Conservation (phyloP, 2,888 invertebrate species). For the Schizotus pectinicornis region DNA sequence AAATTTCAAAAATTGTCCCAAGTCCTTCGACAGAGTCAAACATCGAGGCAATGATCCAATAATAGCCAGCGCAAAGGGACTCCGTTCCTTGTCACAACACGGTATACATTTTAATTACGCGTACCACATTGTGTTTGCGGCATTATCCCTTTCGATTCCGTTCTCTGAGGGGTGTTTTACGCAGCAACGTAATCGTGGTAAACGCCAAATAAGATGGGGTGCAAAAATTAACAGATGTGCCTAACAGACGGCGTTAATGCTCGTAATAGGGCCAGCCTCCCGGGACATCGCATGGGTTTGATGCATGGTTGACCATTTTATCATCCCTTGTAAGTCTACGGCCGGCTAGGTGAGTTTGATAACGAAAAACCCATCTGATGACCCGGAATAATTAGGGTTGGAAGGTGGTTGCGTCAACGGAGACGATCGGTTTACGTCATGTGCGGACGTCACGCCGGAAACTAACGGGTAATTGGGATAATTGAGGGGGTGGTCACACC, state of each 20-base stretch:
- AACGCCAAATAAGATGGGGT: slow-evolving; percentile 47
- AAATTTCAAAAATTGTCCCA: no score
- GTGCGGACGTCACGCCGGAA: no score
- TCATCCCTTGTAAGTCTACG: background rate
- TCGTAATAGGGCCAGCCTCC: slow-evolving; percentile 50
- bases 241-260: slow-evolving; percentile 59
- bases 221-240: slow-evolving; percentile 62
- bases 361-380: no score
- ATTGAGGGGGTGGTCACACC: no score
- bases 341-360: no score
- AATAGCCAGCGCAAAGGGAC: slow-evolving; percentile 27
- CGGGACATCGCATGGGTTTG: slow-evolving; percentile 51
- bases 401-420: no score
- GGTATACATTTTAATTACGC: slow-evolving; percentile 57
- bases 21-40: no score
- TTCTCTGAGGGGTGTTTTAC: background rate
- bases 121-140: slow-evolving; percentile 50
- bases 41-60: no score
- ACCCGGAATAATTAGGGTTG: no score
- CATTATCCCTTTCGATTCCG: slow-evolving; percentile 15
- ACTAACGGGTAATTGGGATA: no score
- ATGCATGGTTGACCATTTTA: slow-evolving; percentile 51
- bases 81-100: slow-evolving; percentile 52
- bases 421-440: no score
- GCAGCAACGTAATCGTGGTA: slow-evolving; percentile 45